Evolutionary conservation across 2,888 invertebrate genomes (phyloP).

Genomic region (Calameuta filiformis): DNA sequence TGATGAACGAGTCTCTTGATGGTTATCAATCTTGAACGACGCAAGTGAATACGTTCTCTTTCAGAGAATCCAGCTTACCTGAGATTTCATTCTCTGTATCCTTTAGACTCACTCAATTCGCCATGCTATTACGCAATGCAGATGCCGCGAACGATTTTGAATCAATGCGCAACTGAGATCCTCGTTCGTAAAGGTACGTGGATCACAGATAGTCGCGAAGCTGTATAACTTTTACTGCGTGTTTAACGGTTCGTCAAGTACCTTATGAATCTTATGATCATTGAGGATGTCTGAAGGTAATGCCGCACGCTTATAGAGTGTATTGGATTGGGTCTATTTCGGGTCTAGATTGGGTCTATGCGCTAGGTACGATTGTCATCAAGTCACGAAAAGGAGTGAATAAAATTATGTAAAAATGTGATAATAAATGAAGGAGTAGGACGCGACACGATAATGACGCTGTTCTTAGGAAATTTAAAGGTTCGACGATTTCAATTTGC

Average conservation of each 20-base stretch:
- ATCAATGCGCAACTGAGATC: neutral
- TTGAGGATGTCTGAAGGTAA: neutral
- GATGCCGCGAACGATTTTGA: neutral
- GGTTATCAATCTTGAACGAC: constrained; percentile 24
- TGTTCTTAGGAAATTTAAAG: neutral
- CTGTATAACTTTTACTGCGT: neutral
- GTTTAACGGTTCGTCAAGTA: neutral
- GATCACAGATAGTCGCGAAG: neutral
- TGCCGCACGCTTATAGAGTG: neutral
- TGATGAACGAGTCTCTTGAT: constrained; percentile 29
- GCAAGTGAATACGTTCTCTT: constrained; percentile 1
- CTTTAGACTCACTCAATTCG: neutral
- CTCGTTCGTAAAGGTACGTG: neutral
- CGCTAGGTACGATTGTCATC: no score
- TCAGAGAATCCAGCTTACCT: constrained; percentile 42
- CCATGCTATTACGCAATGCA: neutral
- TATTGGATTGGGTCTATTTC: neutral
- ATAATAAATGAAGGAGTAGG: neutral
- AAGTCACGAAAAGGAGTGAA: neutral
- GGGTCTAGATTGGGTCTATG: no score
- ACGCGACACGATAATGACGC: neutral
- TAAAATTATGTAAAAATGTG: neutral
- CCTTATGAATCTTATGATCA: neutral
- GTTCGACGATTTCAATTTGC: neutral
- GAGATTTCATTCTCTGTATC: neutral